phyloP scores from a whole-genome alignment of 2,113 vertebrate genomes.

The Meleagris gallopavo region DNA sequence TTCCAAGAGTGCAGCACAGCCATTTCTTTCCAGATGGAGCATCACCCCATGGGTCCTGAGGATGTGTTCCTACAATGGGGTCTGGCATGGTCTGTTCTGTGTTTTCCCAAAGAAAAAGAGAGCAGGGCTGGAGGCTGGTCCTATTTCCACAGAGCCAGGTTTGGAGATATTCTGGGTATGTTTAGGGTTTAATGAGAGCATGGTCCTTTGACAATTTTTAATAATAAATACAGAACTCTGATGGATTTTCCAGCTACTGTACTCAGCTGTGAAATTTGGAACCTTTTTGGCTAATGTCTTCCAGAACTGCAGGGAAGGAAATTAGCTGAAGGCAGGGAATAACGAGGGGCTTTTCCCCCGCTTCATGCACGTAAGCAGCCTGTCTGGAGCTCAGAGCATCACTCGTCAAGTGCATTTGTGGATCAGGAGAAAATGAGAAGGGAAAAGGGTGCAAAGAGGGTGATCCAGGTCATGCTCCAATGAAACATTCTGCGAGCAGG shows the following conservation, averaged over 20 bases:
- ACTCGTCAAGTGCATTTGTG: not conserved
- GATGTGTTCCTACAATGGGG: not conserved
- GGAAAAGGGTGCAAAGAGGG: not conserved
- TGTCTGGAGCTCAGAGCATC: not conserved
- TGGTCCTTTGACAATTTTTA: not conserved
- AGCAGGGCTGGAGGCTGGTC: not conserved
- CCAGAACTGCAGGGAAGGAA: slow-evolving; percentile 18
- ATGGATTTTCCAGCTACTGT: slow-evolving; percentile 56
- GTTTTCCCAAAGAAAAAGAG: not conserved
- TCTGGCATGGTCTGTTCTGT: not conserved
- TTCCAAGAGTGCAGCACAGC: not conserved
- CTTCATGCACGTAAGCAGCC: not conserved
- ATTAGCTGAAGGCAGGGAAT: slow-evolving; percentile 23
- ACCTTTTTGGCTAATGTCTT: slow-evolving; percentile 27
- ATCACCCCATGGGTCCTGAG: rapidly evolving
- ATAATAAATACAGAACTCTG: not conserved
- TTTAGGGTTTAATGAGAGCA: not conserved
- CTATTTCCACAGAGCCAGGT: not conserved
- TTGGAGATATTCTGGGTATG: not conserved
- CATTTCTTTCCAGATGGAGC: rapidly evolving
- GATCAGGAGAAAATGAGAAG: not conserved
- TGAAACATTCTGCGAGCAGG: not conserved
- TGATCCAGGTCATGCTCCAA: not conserved
- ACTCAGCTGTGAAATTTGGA: not conserved
- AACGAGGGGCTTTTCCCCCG: not conserved